Conservation (phyloP, 2,797 vertebrate species). For the Sebastes cheni region DNA sequence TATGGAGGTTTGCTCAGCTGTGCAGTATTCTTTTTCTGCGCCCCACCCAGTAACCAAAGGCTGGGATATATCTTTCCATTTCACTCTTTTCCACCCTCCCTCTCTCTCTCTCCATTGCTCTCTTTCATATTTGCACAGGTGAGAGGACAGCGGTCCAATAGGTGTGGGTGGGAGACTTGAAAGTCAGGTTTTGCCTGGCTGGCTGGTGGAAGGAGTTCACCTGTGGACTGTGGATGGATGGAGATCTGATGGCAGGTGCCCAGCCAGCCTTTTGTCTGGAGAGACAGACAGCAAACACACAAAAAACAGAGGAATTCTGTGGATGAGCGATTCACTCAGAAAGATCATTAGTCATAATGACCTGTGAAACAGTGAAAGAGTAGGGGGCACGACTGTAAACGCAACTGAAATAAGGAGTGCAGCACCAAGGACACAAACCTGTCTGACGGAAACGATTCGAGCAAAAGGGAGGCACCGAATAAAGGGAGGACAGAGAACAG, state of each 20-base stretch:
- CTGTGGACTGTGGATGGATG: constrained; percentile 60
- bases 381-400: neutral
- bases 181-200: constrained; percentile 83
- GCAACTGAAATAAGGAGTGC: neutral
- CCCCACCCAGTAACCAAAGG: constrained; percentile 82
- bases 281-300: constrained; percentile 70
- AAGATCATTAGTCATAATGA: constrained; percentile 35
- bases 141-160: constrained; percentile 72
- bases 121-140: constrained; percentile 79
- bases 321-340: constrained; percentile 12
- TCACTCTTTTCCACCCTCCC: constrained; percentile 56
- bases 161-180: constrained; percentile 79
- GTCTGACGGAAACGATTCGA: neutral
- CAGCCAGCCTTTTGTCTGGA: constrained; percentile 67
- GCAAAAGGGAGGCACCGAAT: constrained; percentile 5
- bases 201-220: constrained; percentile 69
- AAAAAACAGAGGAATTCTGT: constrained; percentile 36
- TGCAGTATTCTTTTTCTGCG: constrained; percentile 75
- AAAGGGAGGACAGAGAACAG: constrained; percentile 17
- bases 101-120: constrained; percentile 11
- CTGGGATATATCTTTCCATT: constrained; percentile 71
- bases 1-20: constrained; percentile 85
- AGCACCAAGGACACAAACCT: neutral
- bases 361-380: neutral
- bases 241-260: constrained; percentile 61